Evolutionary conservation across 2,797 vertebrate species (phyloP), one percentile per base, ranked within the genome.

Genomic region (Dromococcyx pavoninus): DNA sequence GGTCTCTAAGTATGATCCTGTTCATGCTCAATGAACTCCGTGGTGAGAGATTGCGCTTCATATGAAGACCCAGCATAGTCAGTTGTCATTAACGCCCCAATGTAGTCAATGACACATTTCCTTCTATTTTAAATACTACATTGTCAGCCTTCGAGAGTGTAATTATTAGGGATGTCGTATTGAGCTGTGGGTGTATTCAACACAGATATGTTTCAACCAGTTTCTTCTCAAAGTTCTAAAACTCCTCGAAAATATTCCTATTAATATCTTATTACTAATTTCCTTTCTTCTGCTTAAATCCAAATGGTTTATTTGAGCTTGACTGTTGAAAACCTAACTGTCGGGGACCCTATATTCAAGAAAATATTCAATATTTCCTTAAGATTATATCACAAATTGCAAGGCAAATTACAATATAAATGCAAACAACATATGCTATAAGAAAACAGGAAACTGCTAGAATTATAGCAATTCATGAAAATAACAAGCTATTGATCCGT

Each of bases 331-430:
- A 92, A 88, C 32, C 25, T 66, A 76, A n/a, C 87, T 57, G 27
- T 84, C 78, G 79, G 85, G 22, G 11, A 91, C 5, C 39, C 13
- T 62, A 50, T 69, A 84, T 39, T 43, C 62, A 91, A 91, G 44
- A 60, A 95, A 92, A 90, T 12, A 75, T 76, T 86, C 0, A 3
- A 30, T 56, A 10, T 95, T 94, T 84, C 85, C 37, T 81, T 70
- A 78, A 81, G 66, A 84, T 76, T 82, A 50, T 60, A 51, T 80
- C 4, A 1, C 21, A 88, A 95, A 91, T 84, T 77, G 60, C 54
- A 87, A 92, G 32, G 67, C 64, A 95, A 92, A 87, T 92, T 96
- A 78, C 73, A 94, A 95, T 90, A 89, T 78, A 96, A 94, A 91
- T 93, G 79, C 79, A 92, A 94, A 80, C 82, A 91, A 78, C 48